Evolutionary conservation across 2,113 vertebrate species (phyloP).

Genomic region (Thryonomys swinderianus): DNA sequence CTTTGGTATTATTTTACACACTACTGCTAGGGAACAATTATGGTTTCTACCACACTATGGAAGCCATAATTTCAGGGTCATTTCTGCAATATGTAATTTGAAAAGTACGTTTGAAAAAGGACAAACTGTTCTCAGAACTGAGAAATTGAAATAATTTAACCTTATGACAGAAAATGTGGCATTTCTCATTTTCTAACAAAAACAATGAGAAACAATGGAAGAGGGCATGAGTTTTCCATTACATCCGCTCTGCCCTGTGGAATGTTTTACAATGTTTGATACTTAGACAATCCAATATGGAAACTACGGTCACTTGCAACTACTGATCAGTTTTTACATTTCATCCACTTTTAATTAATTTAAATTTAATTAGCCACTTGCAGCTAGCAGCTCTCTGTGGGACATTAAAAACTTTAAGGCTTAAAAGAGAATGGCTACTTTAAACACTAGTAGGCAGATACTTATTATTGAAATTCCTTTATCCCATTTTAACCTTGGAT

Average conservation of each 20-base stretch:
- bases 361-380: not conserved
- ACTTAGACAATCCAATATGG: not conserved
- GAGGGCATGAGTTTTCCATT: not conserved
- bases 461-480: too few species aligned
- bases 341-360: constrained; percentile 2
- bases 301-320: not conserved
- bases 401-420: not conserved
- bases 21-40: constrained; percentile 79
- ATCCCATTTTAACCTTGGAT: not conserved
- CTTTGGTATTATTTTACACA: constrained; percentile 80
- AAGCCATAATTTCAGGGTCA: constrained; percentile 63
- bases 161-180: not conserved
- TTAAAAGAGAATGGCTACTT: not conserved
- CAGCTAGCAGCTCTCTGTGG: not conserved
- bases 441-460: not conserved
- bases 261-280: not conserved
- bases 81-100: constrained; percentile 53
- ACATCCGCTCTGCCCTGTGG: not conserved
- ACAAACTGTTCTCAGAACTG: not conserved
- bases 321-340: not conserved
- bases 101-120: constrained; percentile 59
- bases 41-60: constrained; percentile 64
- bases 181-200: not conserved
- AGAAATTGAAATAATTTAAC: constrained; percentile 44
- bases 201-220: not conserved